Evolutionary conservation across 2,888 invertebrate species (phyloP).

Genomic region (Monoplex corrugatus): DNA sequence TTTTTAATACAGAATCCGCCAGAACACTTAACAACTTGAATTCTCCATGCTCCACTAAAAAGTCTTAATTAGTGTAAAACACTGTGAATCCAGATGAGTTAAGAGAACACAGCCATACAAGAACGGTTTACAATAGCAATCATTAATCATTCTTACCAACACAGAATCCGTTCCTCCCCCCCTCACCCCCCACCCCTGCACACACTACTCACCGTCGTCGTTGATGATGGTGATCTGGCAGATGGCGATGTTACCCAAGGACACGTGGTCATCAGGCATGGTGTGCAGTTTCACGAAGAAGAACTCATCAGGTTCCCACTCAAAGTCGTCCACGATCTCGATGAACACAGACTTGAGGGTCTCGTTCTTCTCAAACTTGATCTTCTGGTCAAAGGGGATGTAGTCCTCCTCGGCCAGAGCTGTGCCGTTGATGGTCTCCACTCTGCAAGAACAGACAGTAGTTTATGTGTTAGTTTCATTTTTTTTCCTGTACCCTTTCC

Average conservation of each 20-base stretch:
- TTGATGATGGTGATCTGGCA: constrained; percentile 85
- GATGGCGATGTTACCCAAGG: constrained; percentile 83
- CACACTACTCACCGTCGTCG: constrained; percentile 83
- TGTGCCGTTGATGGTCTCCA: constrained; percentile 85
- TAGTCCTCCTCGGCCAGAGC: constrained; percentile 84
- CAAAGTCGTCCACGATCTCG: constrained; percentile 84
- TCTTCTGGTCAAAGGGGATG: constrained; percentile 82
- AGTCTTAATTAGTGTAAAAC: no score
- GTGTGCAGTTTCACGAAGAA: constrained; percentile 84
- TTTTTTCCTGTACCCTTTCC: no score
- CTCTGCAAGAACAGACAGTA: constrained; percentile 80
- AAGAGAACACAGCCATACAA: no score
- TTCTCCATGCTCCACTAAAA: no score
- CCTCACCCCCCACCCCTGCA: no score
- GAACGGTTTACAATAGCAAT: no score
- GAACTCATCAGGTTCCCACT: constrained; percentile 86
- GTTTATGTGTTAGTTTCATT: no score
- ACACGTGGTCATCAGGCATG: constrained; percentile 72
- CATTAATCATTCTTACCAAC: no score
- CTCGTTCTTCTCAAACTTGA: constrained; percentile 84
- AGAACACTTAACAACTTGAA: no score
- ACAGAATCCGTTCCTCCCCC: no score
- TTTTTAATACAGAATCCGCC: no score
- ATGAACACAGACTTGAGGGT: constrained; percentile 82
- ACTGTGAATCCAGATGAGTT: no score